phyloP scores from a whole-genome alignment of 2,888 invertebrate species.

The Ganaspis brasiliensis region DNA sequence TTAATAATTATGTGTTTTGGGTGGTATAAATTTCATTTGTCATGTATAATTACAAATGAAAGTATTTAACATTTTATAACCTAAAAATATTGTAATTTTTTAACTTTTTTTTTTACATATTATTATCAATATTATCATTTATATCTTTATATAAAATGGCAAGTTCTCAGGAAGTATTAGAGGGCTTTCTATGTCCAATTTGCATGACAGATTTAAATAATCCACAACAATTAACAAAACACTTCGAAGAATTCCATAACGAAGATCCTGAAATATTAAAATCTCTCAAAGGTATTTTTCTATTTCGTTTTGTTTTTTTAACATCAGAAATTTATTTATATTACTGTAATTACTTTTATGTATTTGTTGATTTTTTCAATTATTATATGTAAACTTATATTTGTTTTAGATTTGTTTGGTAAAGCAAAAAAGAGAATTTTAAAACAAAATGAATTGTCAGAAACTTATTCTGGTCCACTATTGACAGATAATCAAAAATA shows the following conservation, averaged over 20 bases:
- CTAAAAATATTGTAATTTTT: background rate
- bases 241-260: constrained; percentile 94
- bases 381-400: background rate
- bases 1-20: too few relatives aligned
- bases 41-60: background rate
- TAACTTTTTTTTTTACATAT: background rate
- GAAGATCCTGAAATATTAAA: constrained; percentile 92
- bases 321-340: too few relatives aligned
- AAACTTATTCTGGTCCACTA: constrained; percentile 61
- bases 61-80: background rate
- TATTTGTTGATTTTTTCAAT: constrained; percentile 14
- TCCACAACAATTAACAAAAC: constrained; percentile 90
- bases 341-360: too few relatives aligned
- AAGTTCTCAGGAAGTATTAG: constrained; percentile 82
- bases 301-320: too few relatives aligned
- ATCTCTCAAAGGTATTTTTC: constrained; percentile 87
- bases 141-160: constrained; percentile 13
- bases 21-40: too few relatives aligned
- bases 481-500: constrained; percentile 57
- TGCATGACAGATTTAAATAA: constrained; percentile 95
- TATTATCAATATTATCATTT: background rate
- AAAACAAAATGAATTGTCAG: constrained; percentile 85
- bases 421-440: constrained; percentile 94
- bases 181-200: constrained; percentile 97
- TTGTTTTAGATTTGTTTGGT: constrained; percentile 85